phyloP scores from a whole-genome alignment of 2,888 invertebrate species.

The Andrena hattorfiana region DNA sequence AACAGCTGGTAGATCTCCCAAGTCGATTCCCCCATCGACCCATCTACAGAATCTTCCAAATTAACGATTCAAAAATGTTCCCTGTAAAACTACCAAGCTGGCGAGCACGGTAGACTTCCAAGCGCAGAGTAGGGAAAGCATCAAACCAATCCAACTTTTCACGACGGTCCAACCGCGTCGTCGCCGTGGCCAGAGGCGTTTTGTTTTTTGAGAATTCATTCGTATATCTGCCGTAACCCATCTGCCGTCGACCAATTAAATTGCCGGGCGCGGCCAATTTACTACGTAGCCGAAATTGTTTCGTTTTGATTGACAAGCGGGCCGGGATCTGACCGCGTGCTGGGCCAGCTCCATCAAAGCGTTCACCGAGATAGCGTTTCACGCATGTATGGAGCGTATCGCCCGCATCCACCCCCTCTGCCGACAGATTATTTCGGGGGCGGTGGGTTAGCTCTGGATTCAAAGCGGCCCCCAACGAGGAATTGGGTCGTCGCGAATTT shows the following conservation, averaged over 20 bases:
- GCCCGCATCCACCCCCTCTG: not conserved
- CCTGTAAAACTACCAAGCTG: not conserved
- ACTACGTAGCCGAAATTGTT: slow-evolving; percentile 61
- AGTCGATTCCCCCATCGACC: no score
- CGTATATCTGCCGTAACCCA: slow-evolving; percentile 37
- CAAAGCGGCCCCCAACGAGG: slow-evolving; percentile 36
- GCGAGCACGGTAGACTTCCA: not conserved
- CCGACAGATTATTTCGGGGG: slow-evolving; percentile 29
- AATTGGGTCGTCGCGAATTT: slow-evolving; percentile 62
- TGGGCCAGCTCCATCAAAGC: slow-evolving; percentile 29
- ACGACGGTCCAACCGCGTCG: no score
- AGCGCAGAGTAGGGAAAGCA: not conserved
- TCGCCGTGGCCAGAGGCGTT: not conserved
- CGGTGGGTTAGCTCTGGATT: slow-evolving; percentile 4
- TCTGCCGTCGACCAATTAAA: slow-evolving; percentile 54
- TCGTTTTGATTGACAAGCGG: slow-evolving; percentile 67
- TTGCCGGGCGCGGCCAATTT: slow-evolving; percentile 57
- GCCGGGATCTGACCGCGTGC: slow-evolving; percentile 35
- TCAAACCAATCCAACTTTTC: slow-evolving; percentile 24
- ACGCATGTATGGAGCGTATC: slow-evolving; percentile 8
- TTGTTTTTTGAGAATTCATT: slow-evolving; percentile 55
- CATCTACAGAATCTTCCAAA: no score
- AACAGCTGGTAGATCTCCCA: no score
- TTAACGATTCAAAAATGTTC: no score
- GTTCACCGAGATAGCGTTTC: slow-evolving; percentile 24